Evolutionary conservation across 2,888 invertebrate species (phyloP).

Genomic region (Agrochola litura): DNA sequence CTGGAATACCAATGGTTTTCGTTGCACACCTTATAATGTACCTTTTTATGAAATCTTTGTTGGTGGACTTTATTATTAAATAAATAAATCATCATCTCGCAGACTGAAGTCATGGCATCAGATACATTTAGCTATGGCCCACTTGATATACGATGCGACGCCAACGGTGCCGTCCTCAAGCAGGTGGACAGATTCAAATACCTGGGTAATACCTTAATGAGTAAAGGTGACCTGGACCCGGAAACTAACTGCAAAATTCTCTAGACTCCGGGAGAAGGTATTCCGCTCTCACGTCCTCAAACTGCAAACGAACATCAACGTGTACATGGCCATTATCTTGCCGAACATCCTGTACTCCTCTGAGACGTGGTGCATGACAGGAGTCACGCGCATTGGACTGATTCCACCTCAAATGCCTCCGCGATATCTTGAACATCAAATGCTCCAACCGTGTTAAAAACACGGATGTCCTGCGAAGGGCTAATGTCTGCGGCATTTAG

Average conservation of each 20-base stretch:
- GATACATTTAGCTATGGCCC: not conserved
- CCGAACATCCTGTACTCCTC: not conserved
- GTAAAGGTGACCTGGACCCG: not conserved
- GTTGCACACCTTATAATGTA: not conserved
- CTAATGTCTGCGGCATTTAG: no score
- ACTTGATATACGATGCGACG: not conserved
- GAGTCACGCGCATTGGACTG: not conserved
- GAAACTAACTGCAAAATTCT: not conserved
- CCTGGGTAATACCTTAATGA: not conserved
- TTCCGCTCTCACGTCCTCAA: not conserved
- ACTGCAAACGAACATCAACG: not conserved
- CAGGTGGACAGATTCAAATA: not conserved
- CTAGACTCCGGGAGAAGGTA: no score
- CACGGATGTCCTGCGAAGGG: no score
- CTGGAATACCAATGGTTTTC: not conserved
- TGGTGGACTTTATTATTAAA: not conserved
- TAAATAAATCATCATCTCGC: not conserved
- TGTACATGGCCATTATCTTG: not conserved
- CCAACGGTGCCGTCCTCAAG: not conserved
- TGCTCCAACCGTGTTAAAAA: no score
- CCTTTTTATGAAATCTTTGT: not conserved
- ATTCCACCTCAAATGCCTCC: no score
- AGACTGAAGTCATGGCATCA: not conserved
- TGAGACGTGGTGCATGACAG: no score
- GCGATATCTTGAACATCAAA: no score